These are phyloP conservation scores for Leptopilina clavipes DNA, from an alignment of 1,140 invertebrate genomes.

Conservation along the genomic window DNA sequence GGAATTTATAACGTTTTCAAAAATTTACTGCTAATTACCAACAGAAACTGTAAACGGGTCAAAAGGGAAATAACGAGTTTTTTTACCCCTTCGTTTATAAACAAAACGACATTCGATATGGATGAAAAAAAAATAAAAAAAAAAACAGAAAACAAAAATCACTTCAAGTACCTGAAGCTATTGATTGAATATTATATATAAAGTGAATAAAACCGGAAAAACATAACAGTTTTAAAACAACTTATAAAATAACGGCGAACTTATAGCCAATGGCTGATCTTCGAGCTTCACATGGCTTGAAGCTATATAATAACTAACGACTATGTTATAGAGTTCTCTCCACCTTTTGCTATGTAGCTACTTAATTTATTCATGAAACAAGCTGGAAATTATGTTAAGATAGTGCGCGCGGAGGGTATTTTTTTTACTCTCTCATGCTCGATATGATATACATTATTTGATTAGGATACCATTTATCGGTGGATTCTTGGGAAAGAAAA, in stretches of 20 bases:
- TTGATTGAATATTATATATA: not conserved
- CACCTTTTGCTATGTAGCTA: not conserved
- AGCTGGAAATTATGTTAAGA: constrained; percentile 27
- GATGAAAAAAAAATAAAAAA: not conserved
- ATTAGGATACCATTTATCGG: not conserved
- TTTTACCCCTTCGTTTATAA: not conserved
- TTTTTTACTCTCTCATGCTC: not conserved
- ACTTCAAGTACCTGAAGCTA: constrained; percentile 26
- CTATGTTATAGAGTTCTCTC: not conserved
- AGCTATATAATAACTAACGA: constrained; percentile 30
- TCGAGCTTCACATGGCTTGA: constrained; percentile 6
- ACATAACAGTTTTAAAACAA: constrained; percentile 31
- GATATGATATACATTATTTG: constrained; percentile 17
- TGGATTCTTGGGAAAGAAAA: not conserved
- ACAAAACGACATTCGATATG: not conserved
- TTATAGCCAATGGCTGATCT: constrained; percentile 3
- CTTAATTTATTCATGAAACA: constrained; percentile 33
- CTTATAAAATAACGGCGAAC: constrained; percentile 24
- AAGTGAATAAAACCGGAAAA: constrained; percentile 8
- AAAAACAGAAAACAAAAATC: not conserved
- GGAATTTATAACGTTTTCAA: constrained; percentile 19
- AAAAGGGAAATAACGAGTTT: not conserved
- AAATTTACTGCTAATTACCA: constrained; percentile 31
- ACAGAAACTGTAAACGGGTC: not conserved
- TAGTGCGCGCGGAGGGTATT: constrained; percentile 8